A percentile compares a stretch with the other conserved stretches of the same genome.
Evolutionary conservation across 2,888 invertebrate genomes (phyloP).

Genomic region (Nymphalis c-album): DNA sequence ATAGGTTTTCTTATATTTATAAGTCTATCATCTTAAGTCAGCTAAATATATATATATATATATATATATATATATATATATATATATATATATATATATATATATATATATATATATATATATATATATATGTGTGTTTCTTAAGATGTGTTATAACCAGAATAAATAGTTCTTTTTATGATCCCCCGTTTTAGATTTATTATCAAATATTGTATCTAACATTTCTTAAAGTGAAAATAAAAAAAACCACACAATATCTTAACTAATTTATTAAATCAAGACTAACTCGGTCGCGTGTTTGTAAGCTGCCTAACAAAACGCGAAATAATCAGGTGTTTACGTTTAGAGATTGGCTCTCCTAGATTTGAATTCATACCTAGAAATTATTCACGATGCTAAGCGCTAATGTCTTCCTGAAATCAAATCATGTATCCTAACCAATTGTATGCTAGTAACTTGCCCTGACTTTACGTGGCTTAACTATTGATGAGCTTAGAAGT

Average conservation of each 20-base stretch:
- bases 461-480: background rate
- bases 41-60: too few species aligned
- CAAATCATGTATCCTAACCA: conserved; percentile 3
- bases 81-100: too few species aligned
- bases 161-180: too few species aligned
- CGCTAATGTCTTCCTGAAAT: conserved; percentile 21
- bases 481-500: too few species aligned
- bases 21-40: too few species aligned
- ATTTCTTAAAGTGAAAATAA: background rate
- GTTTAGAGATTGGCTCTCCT: conserved; percentile 24
- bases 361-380: conserved; percentile 25
- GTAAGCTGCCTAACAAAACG: conserved; percentile 4
- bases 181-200: too few species aligned
- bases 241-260: background rate
- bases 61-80: too few species aligned
- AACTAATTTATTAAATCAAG: background rate
- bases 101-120: too few species aligned
- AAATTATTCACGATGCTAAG: conserved; percentile 23
- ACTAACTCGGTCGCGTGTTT: conserved; percentile 2
- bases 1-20: too few species aligned
- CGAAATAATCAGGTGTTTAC: conserved; percentile 30
- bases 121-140: too few species aligned
- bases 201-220: too few species aligned
- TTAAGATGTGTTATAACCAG: too few species aligned
- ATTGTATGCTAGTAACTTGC: background rate